A percentile compares a stretch with the other conserved stretches of the same genome.
phyloP scores from a whole-genome alignment of 2,797 vertebrate species.

The Pantherophis vulpinus region DNA sequence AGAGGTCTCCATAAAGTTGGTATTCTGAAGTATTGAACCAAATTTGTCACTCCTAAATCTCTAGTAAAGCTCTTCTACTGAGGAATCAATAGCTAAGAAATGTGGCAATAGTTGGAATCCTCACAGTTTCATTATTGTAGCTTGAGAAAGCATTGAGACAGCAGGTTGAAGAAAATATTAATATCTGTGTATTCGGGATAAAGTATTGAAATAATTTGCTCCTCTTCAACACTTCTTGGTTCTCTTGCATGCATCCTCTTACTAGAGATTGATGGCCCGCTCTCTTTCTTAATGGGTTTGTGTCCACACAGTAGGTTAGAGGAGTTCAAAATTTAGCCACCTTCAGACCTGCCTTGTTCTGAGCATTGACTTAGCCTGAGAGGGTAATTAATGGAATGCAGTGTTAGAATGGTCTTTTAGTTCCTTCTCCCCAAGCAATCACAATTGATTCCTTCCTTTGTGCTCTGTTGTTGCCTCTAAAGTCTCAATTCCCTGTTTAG shows the following conservation, averaged over 20 bases:
- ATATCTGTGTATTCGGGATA: neutral
- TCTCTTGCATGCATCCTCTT: neutral
- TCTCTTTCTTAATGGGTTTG: constrained; percentile 17
- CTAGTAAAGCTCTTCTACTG: neutral
- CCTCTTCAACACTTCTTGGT: neutral
- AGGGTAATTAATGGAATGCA: neutral
- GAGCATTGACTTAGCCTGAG: neutral
- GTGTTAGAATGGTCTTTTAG: neutral
- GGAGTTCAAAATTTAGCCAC: neutral
- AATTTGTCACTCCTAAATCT: neutral
- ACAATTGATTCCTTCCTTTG: constrained; percentile 3
- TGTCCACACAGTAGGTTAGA: constrained; percentile 5
- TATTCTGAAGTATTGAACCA: neutral
- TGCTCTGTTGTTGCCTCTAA: neutral
- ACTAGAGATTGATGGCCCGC: constrained; percentile 7
- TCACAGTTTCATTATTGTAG: neutral
- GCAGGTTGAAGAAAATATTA: neutral
- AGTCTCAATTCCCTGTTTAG: neutral
- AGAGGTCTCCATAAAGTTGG: neutral
- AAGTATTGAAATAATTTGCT: neutral
- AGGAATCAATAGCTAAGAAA: neutral
- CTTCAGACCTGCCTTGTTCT: constrained; percentile 4
- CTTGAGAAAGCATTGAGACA: neutral
- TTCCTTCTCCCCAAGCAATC: neutral
- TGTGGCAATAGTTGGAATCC: neutral